These are phyloP conservation scores for Melanotaenia duboulayi DNA, from an alignment of 2,113 vertebrate genomes.

Conservation along the genomic window DNA sequence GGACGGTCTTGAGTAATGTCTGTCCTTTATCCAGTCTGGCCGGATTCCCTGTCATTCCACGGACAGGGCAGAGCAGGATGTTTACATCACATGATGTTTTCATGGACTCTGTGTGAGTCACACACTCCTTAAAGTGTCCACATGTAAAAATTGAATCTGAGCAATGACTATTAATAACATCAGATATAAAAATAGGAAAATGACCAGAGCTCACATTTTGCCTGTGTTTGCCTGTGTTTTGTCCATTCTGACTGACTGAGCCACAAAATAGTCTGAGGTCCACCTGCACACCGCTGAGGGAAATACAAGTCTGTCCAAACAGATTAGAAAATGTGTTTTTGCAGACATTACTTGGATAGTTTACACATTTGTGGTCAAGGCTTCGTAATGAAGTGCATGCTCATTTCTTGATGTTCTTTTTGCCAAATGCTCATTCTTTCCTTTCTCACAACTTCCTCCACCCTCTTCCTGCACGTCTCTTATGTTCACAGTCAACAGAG, in stretches of 20 bases:
- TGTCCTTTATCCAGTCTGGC: slow-evolving; percentile 49
- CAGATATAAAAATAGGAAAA: slow-evolving; percentile 45
- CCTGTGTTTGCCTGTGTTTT: slow-evolving; percentile 17
- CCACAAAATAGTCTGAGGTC: slow-evolving; percentile 35
- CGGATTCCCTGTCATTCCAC: slow-evolving; percentile 3
- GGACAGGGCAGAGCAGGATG: slow-evolving; percentile 7
- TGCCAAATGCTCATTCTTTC: slow-evolving; percentile 32
- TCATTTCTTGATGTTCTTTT: slow-evolving; percentile 22
- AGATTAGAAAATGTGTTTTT: slow-evolving; percentile 42
- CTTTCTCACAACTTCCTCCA: neutral
- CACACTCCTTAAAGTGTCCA: slow-evolving; percentile 35
- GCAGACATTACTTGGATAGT: slow-evolving; percentile 47
- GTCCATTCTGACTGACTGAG: slow-evolving; percentile 9
- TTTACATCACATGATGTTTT: slow-evolving; percentile 58
- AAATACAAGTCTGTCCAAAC: slow-evolving; percentile 37
- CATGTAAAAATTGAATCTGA: slow-evolving; percentile 33
- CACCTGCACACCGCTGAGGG: slow-evolving; percentile 51
- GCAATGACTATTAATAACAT: slow-evolving; percentile 29
- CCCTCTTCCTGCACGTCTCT: slow-evolving; percentile 5
- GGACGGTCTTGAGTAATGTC: slow-evolving; percentile 66
- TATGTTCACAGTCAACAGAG: neutral
- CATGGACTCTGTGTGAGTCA: slow-evolving; percentile 59
- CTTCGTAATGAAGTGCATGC: slow-evolving; percentile 26
- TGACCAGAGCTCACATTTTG: too few species aligned
- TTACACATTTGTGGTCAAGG: slow-evolving; percentile 34